Conservation (phyloP, 1,140 invertebrate species). For the Tetragonula clypearis region DNA sequence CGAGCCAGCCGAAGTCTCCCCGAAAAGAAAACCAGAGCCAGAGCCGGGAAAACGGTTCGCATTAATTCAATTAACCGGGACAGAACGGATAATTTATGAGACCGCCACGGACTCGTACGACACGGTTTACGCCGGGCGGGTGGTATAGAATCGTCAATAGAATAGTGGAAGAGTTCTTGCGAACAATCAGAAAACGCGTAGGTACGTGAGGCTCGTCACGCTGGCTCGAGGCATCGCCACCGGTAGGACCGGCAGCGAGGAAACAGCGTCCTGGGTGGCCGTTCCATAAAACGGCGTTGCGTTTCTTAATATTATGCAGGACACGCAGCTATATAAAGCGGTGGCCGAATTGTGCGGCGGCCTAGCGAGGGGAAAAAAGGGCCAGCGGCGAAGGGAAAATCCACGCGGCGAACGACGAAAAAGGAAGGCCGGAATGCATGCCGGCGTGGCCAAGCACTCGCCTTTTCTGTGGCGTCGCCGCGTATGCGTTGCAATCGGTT, state of each 20-base stretch:
- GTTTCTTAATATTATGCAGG: constrained; percentile 71
- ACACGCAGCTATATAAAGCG: constrained; percentile 55
- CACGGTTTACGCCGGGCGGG: neutral
- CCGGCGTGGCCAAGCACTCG: neutral
- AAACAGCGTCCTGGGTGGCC: constrained; percentile 65
- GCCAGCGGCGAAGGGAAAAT: constrained; percentile 54
- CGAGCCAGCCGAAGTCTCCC: no score
- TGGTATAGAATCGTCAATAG: constrained; percentile 47
- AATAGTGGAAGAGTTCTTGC: neutral
- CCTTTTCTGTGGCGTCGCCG: constrained; percentile 28
- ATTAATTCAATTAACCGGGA: constrained; percentile 20
- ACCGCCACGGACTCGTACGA: neutral
- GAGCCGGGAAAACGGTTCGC: neutral
- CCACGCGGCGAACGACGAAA: constrained; percentile 8
- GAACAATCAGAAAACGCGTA: constrained; percentile 18
- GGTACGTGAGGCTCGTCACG: constrained; percentile 26
- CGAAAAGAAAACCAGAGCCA: neutral
- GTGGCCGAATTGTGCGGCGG: constrained; percentile 48
- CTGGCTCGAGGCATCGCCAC: no score
- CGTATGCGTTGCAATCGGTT: constrained; percentile 25
- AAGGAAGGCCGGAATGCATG: constrained; percentile 44
- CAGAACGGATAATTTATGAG: neutral
- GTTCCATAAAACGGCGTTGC: constrained; percentile 63
- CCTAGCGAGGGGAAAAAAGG: constrained; percentile 46
- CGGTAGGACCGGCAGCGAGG: neutral